Conservation (phyloP, 2,888 invertebrate species). For the Platynereis dumerilii region DNA sequence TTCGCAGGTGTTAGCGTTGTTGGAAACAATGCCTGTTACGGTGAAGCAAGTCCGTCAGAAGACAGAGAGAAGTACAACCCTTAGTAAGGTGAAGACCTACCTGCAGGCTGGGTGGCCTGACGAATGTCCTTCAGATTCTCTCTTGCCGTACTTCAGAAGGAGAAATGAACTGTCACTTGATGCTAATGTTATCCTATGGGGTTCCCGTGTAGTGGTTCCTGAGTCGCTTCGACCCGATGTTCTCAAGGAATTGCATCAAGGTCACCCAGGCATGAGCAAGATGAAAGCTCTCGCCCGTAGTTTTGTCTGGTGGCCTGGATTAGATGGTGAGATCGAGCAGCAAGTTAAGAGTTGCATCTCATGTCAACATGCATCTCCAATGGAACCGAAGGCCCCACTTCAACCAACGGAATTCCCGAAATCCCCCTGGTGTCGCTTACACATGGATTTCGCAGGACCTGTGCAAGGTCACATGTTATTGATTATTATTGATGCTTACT, state of each 20-base stretch:
- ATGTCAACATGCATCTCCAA: constrained; percentile 25
- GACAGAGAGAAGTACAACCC: too few relatives aligned
- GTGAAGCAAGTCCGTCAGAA: too few relatives aligned
- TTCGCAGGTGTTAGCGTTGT: too few relatives aligned
- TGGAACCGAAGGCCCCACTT: constrained; percentile 38
- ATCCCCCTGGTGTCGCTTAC: constrained; percentile 43
- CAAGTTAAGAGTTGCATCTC: constrained; percentile 8
- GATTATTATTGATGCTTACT: constrained; percentile 39
- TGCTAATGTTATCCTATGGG: constrained; percentile 30
- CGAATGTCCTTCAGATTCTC: too few relatives aligned
- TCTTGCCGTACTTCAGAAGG: background rate
- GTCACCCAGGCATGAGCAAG: constrained; percentile 36
- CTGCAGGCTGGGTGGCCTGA: too few relatives aligned
- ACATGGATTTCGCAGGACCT: constrained; percentile 44
- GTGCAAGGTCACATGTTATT: constrained; percentile 37
- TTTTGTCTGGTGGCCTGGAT: constrained; percentile 40
- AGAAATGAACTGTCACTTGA: constrained; percentile 29
- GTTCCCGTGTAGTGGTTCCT: constrained; percentile 36
- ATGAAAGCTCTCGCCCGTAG: constrained; percentile 39
- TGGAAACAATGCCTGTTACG: too few relatives aligned
- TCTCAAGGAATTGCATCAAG: constrained; percentile 32
- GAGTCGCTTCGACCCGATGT: constrained; percentile 18
- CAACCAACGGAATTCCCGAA: constrained; percentile 44
- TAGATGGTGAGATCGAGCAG: constrained; percentile 35
- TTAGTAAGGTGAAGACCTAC: too few relatives aligned